Percentiles rank a stretch among this genome's conserved stretches.
phyloP scores from a whole-genome alignment of 2,797 vertebrate genomes.

The Cynopterus sphinx region DNA sequence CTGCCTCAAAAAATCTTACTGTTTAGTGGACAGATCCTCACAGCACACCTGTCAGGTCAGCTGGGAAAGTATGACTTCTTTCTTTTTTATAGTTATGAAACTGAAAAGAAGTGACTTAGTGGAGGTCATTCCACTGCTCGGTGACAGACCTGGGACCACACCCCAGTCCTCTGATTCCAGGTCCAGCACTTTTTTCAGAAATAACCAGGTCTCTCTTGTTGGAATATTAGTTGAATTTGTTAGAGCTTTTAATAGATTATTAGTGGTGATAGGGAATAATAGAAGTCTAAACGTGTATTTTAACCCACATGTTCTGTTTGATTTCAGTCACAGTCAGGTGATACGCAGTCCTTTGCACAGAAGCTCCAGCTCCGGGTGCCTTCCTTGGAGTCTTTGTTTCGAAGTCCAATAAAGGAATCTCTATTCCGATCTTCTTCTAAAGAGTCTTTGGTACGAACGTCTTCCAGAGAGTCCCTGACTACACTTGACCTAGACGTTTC shows the following conservation, averaged over 20 bases:
- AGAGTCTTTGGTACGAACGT: conserved; percentile 91
- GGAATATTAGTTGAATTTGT: background rate
- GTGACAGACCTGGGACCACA: background rate
- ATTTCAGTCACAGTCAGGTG: conserved; percentile 87
- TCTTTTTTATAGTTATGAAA: background rate
- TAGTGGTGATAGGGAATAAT: background rate
- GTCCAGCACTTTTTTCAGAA: background rate
- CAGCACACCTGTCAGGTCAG: background rate
- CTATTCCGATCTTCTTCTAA: conserved; percentile 93
- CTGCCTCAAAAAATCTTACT: background rate
- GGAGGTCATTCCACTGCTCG: background rate
- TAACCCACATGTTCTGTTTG: background rate
- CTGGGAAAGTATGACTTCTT: background rate
- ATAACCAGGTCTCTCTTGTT: background rate
- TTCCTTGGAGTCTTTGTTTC: conserved; percentile 95
- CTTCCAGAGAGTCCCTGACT: conserved; percentile 94
- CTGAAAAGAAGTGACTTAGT: background rate
- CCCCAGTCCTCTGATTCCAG: background rate
- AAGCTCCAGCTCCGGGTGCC: conserved; percentile 95
- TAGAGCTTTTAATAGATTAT: background rate
- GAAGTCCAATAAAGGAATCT: conserved; percentile 91
- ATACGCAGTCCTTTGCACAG: conserved; percentile 91
- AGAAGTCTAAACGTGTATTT: background rate
- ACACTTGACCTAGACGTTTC: conserved; percentile 86
- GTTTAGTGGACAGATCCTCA: background rate